Evolutionary conservation across 2,113 vertebrate species (phyloP).

Genomic region (Sapajus apella): DNA sequence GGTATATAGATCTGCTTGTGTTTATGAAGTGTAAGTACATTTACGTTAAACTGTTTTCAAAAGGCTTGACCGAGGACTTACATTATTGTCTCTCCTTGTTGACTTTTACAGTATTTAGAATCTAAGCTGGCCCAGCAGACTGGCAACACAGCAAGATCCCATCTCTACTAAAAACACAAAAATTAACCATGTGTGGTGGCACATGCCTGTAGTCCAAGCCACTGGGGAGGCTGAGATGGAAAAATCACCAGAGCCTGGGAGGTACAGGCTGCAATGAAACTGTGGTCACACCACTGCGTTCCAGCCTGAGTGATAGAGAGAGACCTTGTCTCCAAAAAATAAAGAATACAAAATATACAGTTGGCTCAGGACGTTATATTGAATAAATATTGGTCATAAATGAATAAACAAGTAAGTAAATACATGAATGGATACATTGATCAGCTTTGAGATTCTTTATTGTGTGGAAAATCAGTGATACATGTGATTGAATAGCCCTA

Average conservation of each 20-base stretch:
- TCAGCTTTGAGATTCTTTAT: neutral
- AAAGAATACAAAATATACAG: neutral
- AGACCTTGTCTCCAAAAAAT: no score
- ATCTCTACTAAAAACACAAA: no score
- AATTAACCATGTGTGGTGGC: no score
- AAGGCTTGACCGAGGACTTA: neutral
- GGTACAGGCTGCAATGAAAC: no score
- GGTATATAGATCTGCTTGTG: neutral
- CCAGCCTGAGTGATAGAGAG: no score
- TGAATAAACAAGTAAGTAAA: neutral
- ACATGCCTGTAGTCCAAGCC: no score
- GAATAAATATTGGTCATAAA: neutral
- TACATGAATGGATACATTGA: neutral
- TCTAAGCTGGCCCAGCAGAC: neutral
- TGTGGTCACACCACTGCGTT: no score
- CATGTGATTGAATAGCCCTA: neutral
- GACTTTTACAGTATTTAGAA: neutral
- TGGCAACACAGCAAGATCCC: no score
- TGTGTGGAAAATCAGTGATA: neutral
- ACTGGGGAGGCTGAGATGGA: no score
- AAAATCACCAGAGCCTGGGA: no score
- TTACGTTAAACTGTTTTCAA: neutral
- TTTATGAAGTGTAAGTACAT: neutral
- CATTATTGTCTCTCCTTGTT: neutral
- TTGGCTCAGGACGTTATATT: neutral